A percentile compares a stretch with the other conserved stretches of the same genome.
Evolutionary conservation across 2,888 invertebrate species (phyloP).

Genomic region (Calliphora vomitoria): DNA sequence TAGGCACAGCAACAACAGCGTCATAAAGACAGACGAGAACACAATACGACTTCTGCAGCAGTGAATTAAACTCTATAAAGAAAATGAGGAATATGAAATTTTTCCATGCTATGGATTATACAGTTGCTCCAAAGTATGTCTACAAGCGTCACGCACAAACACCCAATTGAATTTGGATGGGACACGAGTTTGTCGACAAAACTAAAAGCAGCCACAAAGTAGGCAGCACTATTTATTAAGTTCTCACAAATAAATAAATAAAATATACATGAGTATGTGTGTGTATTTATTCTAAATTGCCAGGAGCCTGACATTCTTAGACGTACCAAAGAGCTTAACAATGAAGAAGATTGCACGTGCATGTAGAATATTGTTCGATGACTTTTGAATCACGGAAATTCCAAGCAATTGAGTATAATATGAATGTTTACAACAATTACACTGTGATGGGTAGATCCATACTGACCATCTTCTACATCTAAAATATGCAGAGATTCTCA

Average conservation of each 20-base stretch:
- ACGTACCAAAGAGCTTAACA: neutral
- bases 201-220: conserved; percentile 16
- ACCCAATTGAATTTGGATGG: conserved; percentile 14
- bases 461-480: no score
- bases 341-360: neutral
- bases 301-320: neutral
- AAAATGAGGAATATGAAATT: conserved; percentile 27
- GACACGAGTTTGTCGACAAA: neutral
- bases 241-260: conserved; percentile 13
- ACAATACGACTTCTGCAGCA: neutral
- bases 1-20: conserved; percentile 40
- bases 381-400: neutral
- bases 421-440: neutral
- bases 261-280: neutral
- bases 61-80: conserved; percentile 15
- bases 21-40: conserved; percentile 31
- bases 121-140: neutral
- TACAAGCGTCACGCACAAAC: neutral
- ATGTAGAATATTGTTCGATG: neutral
- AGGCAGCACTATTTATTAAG: conserved; percentile 16
- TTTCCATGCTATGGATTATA: conserved; percentile 32
- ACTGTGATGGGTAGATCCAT: no score
- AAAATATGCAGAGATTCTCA: no score
- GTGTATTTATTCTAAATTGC: neutral
- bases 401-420: neutral